Percentiles rank a stretch among this genome's conserved stretches.
Evolutionary conservation across 1,140 invertebrate species (phyloP).

Genomic region (Saccostrea echinata): DNA sequence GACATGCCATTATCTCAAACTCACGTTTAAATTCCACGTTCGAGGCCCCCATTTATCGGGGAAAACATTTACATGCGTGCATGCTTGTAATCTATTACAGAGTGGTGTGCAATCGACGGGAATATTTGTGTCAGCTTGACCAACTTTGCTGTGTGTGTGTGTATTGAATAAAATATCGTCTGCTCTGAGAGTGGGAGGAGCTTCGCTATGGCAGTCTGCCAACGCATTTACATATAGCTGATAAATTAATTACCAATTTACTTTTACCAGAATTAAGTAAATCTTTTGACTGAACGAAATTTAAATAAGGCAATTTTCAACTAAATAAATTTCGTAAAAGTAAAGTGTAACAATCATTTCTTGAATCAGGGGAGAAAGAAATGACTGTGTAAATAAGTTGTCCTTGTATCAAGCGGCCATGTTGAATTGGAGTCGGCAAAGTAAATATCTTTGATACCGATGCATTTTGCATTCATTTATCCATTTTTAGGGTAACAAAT

Average conservation of each 20-base stretch:
- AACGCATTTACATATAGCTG: slow-evolving; percentile 60
- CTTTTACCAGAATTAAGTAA: slow-evolving; percentile 43
- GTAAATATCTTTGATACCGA: slow-evolving; percentile 36
- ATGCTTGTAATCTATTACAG: slow-evolving; percentile 1
- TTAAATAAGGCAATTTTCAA: slow-evolving; percentile 28
- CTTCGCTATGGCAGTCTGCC: slow-evolving; percentile 53
- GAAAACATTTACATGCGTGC: slow-evolving; percentile 27
- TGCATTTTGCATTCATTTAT: slow-evolving; percentile 36
- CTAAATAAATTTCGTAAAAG: slow-evolving; percentile 38
- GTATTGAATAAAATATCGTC: slow-evolving; percentile 56
- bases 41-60: slow-evolving; percentile 26
- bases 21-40: slow-evolving; percentile 6
- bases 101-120: slow-evolving; percentile 26
- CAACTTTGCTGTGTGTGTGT: slow-evolving; percentile 29
- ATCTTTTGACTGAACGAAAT: slow-evolving; percentile 30
- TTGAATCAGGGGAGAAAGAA: slow-evolving; percentile 28
- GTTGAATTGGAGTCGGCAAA: slow-evolving; percentile 39
- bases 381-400: slow-evolving; percentile 40
- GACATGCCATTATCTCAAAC: slow-evolving; percentile 38
- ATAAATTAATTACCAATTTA: slow-evolving; percentile 60
- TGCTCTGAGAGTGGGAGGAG: slow-evolving; percentile 56
- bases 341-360: background rate
- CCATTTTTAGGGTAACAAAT: background rate
- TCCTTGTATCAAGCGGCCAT: slow-evolving; percentile 24
- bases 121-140: slow-evolving; percentile 38